Percentiles rank a stretch among this genome's conserved stretches.
Evolutionary conservation across 2,888 invertebrate genomes (phyloP).

Genomic region (Odontomyia ornata): DNA sequence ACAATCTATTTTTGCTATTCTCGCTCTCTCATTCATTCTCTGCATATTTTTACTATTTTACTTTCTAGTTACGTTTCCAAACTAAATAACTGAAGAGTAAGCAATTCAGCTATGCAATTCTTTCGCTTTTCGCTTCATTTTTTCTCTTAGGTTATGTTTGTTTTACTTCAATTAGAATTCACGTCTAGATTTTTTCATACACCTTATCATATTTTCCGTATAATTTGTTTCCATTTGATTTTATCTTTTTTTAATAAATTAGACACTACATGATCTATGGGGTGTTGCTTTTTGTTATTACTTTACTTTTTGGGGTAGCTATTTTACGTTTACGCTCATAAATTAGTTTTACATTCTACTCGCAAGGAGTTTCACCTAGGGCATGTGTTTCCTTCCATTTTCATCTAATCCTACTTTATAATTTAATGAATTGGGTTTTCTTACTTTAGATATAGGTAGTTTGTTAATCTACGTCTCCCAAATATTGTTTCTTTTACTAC

Average conservation of each 20-base stretch:
- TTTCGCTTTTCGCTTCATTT: conserved; percentile 10
- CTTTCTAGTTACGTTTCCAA: not conserved
- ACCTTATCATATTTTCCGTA: not conserved
- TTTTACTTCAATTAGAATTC: not conserved
- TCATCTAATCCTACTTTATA: not conserved
- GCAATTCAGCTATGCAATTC: conserved; percentile 17
- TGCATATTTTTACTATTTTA: conserved; percentile 12
- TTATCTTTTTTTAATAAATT: conserved; percentile 26
- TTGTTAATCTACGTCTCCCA: not conserved
- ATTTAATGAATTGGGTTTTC: not conserved
- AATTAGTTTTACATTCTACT: not conserved
- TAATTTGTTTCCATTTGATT: too few relatives aligned
- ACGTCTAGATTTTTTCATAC: conserved; percentile 8
- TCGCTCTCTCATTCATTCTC: not conserved
- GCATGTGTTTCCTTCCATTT: not conserved
- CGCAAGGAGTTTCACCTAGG: conserved; percentile 6
- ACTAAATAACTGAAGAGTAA: conserved; percentile 30
- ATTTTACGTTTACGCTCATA: not conserved
- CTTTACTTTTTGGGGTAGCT: conserved; percentile 7
- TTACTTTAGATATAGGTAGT: not conserved
- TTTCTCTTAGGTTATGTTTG: conserved; percentile 14
- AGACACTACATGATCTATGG: conserved; percentile 17
- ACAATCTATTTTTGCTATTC: conserved; percentile 19
- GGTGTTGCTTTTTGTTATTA: conserved; percentile 14
- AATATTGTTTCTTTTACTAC: not conserved